Conservation (phyloP, 2,113 vertebrate genomes). For the Chunga burmeisteri region DNA sequence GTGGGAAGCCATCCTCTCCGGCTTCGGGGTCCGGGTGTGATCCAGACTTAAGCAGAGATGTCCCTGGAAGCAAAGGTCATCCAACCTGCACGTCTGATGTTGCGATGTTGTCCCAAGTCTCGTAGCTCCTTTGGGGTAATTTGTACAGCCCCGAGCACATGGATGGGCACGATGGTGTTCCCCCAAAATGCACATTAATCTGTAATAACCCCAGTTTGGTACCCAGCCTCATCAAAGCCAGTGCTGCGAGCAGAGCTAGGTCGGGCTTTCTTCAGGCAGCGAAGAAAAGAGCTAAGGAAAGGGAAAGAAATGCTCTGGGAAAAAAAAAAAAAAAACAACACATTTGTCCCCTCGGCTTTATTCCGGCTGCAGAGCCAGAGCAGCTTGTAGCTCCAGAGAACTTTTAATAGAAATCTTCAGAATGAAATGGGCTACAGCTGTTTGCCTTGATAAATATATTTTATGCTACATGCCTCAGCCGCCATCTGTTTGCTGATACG, state of each 20-base stretch:
- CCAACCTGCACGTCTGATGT: background rate
- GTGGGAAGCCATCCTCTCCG: rapidly evolving
- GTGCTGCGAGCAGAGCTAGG: background rate
- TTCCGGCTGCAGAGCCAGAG: slow-evolving; percentile 60
- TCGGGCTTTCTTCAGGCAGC: background rate
- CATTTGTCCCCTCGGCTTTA: slow-evolving; percentile 50
- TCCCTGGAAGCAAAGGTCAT: background rate
- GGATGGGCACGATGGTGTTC: rapidly evolving
- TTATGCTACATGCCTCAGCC: slow-evolving; percentile 81
- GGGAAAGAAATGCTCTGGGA: background rate
- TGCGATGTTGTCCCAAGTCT: background rate
- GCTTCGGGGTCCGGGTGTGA: rapidly evolving
- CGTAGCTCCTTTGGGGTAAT: background rate
- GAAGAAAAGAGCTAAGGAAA: background rate
- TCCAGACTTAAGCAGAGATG: background rate
- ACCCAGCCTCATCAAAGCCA: background rate
- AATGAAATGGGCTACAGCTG: slow-evolving; percentile 83
- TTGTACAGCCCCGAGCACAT: rapidly evolving
- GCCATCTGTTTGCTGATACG: slow-evolving; percentile 84
- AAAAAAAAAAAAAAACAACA: background rate
- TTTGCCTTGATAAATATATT: slow-evolving; percentile 86
- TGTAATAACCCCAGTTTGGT: background rate
- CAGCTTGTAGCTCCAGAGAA: slow-evolving; percentile 75
- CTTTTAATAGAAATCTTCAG: slow-evolving; percentile 82
- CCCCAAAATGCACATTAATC: background rate